A percentile compares a stretch with the other conserved stretches of the same genome.
These are phyloP conservation scores for Tenebrosternarchus preto DNA, from an alignment of 2,113 vertebrate species.

Conservation along the genomic window DNA sequence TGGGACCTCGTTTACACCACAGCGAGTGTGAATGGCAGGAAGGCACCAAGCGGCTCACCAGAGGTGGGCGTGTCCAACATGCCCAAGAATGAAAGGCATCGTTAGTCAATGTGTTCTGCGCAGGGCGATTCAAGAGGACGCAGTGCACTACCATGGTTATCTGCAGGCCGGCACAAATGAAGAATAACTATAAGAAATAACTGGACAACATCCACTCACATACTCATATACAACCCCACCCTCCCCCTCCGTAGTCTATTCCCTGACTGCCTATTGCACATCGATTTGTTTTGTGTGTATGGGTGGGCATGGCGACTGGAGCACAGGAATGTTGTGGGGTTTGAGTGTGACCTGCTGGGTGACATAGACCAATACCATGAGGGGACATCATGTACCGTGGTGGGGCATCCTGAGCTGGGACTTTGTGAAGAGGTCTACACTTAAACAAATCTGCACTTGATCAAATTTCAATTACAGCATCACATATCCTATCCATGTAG, in stretches of 20 bases:
- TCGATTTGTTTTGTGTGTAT: constrained; percentile 50
- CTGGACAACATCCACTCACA: neutral
- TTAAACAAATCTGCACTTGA: constrained; percentile 12
- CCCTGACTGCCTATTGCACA: constrained; percentile 36
- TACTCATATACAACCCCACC: neutral
- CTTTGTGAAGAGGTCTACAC: constrained; percentile 19
- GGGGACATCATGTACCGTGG: neutral
- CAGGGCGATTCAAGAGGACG: constrained; percentile 6
- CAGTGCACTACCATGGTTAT: constrained; percentile 6
- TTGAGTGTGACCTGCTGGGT: constrained; percentile 14
- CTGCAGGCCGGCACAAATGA: constrained; percentile 14
- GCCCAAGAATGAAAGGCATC: neutral
- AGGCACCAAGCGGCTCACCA: constrained; percentile 1
- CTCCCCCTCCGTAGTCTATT: neutral
- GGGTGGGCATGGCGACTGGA: neutral
- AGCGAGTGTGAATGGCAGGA: neutral
- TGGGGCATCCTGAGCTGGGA: neutral
- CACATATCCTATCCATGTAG: neutral
- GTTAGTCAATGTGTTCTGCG: constrained; percentile 6
- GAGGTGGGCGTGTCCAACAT: constrained; percentile 25
- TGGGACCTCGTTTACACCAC: neutral
- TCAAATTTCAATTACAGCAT: neutral
- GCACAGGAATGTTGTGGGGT: constrained; percentile 37
- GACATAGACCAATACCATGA: constrained; percentile 23
- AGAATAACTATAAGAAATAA: constrained; percentile 8